These are phyloP conservation scores for Scomber colias DNA, from an alignment of 2,113 vertebrate genomes.

Conservation along the genomic window DNA sequence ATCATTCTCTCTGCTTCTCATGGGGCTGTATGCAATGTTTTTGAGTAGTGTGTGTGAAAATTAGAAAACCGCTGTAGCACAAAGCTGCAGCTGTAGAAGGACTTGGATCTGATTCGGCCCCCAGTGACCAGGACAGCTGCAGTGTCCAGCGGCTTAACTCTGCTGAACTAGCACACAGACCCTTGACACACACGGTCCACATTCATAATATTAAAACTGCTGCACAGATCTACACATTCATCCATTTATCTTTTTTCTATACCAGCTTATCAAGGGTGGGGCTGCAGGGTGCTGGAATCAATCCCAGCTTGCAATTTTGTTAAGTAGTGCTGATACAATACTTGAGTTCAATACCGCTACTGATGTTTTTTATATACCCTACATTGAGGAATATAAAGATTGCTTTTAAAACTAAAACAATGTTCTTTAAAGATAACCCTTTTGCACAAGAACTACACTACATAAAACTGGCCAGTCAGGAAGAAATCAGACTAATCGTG, in stretches of 20 bases:
- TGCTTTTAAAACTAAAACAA: too few relatives aligned
- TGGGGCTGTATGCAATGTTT: not conserved
- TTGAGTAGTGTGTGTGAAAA: not conserved
- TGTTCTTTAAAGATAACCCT: not conserved
- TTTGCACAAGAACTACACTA: not conserved
- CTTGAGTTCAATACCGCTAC: too few relatives aligned
- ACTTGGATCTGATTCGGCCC: slow-evolving; percentile 55
- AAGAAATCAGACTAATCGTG: not conserved
- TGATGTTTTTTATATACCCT: too few relatives aligned
- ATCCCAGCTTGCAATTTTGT: not conserved
- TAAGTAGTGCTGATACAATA: too few relatives aligned
- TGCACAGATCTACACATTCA: slow-evolving; percentile 40
- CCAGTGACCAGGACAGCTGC: slow-evolving; percentile 61
- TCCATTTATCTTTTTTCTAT: not conserved
- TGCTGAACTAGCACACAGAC: slow-evolving; percentile 34
- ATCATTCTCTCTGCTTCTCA: slow-evolving; percentile 8
- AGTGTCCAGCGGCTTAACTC: slow-evolving; percentile 41
- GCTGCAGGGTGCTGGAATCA: not conserved
- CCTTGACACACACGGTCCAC: slow-evolving; percentile 26
- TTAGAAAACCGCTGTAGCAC: slow-evolving; percentile 48
- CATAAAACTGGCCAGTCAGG: not conserved
- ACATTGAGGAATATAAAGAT: too few relatives aligned
- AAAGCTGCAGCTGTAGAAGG: slow-evolving; percentile 57
- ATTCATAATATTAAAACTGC: slow-evolving; percentile 33
- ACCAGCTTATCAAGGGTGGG: not conserved